Evolutionary conservation across 2,888 invertebrate genomes (phyloP).

Genomic region (Stramonita haemastoma): DNA sequence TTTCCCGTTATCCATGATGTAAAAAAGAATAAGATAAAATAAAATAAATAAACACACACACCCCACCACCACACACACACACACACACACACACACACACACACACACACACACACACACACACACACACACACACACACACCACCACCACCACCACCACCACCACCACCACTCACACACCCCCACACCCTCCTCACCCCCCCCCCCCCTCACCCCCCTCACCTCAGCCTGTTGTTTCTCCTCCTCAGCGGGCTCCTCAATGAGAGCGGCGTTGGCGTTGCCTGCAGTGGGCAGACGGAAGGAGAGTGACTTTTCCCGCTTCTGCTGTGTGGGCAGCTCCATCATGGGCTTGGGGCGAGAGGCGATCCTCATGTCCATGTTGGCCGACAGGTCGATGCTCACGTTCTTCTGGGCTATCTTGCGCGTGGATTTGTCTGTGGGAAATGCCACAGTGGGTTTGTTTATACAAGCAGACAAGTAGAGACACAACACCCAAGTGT

Average conservation of each 20-base stretch:
- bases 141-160: not conserved
- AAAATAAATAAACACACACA: too few relatives aligned
- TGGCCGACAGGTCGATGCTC: slow-evolving; percentile 35
- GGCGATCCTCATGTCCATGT: slow-evolving; percentile 18
- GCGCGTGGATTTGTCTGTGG: slow-evolving; percentile 8
- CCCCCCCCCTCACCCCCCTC: not conserved
- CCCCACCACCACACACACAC: not conserved
- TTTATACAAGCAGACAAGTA: too few relatives aligned
- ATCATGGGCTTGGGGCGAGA: not conserved
- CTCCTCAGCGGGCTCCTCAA: slow-evolving; percentile 36
- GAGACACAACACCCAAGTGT: too few relatives aligned
- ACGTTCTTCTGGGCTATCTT: slow-evolving; percentile 32
- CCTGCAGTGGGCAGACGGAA: slow-evolving; percentile 40
- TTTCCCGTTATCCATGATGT: too few relatives aligned
- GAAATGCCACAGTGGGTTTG: not conserved
- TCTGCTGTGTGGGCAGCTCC: not conserved
- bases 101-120: slow-evolving; percentile 24
- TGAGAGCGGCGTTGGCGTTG: not conserved
- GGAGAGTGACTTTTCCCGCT: slow-evolving; percentile 36
- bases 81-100: slow-evolving; percentile 12
- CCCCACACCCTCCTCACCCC: not conserved
- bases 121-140: not conserved
- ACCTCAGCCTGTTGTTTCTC: slow-evolving; percentile 30
- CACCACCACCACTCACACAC: not conserved
- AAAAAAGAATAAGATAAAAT: too few relatives aligned